Conservation (phyloP, 2,113 vertebrate species). For the Larimichthys polyactis region DNA sequence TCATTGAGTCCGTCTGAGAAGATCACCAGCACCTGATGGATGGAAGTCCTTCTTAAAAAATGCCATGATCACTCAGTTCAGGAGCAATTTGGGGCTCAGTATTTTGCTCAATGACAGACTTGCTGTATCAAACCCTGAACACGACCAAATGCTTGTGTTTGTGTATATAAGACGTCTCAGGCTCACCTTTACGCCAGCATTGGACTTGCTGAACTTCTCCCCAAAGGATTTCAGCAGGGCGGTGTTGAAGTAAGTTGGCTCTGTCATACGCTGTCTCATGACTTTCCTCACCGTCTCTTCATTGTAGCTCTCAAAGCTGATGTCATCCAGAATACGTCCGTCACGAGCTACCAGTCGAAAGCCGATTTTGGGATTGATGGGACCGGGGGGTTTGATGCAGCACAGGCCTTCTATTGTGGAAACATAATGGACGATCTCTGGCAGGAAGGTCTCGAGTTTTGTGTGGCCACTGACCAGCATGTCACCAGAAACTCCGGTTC, state of each 20-base stretch:
- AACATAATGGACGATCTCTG: constrained; percentile 77
- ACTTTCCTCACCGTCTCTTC: constrained; percentile 81
- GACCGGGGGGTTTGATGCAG: constrained; percentile 55
- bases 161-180: too few species aligned
- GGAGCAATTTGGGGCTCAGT: too few species aligned
- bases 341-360: constrained; percentile 74
- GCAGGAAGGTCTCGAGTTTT: constrained; percentile 77
- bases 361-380: constrained; percentile 70
- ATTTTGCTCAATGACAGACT: too few species aligned
- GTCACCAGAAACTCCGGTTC: not conserved
- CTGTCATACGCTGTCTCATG: constrained; percentile 60
- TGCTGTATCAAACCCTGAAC: too few species aligned
- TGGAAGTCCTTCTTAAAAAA: too few species aligned
- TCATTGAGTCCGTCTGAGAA: constrained; percentile 91
- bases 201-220: constrained; percentile 74
- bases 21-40: constrained; percentile 86
- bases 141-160: too few species aligned
- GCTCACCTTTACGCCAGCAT: constrained; percentile 78
- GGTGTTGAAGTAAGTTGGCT: constrained; percentile 81
- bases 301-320: constrained; percentile 82
- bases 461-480: constrained; percentile 71
- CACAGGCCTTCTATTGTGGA: constrained; percentile 78
- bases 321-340: constrained; percentile 78
- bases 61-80: too few species aligned
- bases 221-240: constrained; percentile 83